Evolutionary conservation across 2,113 vertebrate genomes (phyloP), one percentile per base, ranked within the genome.

Genomic region (Phrynosoma blainvillii): DNA sequence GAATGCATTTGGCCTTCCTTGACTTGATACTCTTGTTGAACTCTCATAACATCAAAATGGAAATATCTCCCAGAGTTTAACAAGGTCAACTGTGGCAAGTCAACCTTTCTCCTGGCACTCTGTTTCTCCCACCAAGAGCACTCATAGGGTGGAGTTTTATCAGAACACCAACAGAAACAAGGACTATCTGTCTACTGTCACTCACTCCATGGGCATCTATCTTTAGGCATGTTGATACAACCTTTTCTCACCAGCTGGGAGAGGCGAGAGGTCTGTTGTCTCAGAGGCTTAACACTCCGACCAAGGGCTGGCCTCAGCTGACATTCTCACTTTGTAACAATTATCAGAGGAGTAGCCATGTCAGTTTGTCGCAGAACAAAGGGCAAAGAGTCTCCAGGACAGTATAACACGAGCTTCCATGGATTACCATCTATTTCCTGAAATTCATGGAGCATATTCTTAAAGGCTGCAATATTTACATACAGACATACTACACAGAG

Each of bases 151-250:
- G 0, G 65, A 20, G 1, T 16, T 4, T 91, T 92, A 91, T 93
- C 93, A 70, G 5, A 1, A 0, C 71, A 85, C 52, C 84, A 2
- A 0, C 0, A 70, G 11, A 20, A 77, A 80, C 80, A 59, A 1
- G 0, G 16, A 5, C 92, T 92, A 91, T 94, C 92, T 89, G 1
- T 32, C 30, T 1, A 13, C 87, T 59, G 91, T 91, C 93, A 91
- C 91, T 93, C 92, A 59, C 52, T 73, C 77, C 84, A 18, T 85
- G 70, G 91, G 89, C 62, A 11, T 59, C 86, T 93, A 93, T 95
- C 93, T 88, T n/a, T 32, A 68, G 2, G 18, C 0, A 0, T n/a
- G 54, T 65, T 85, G 93, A 94, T 93, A 92, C 27, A 0, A 4
- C 73, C 79, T 87, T 81, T 94, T 92, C 52, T 92, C 93, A 86